Base-by-base conservation (phyloP, 2,113 vertebrate genomes). In the Glaucomys volans region DNA sequence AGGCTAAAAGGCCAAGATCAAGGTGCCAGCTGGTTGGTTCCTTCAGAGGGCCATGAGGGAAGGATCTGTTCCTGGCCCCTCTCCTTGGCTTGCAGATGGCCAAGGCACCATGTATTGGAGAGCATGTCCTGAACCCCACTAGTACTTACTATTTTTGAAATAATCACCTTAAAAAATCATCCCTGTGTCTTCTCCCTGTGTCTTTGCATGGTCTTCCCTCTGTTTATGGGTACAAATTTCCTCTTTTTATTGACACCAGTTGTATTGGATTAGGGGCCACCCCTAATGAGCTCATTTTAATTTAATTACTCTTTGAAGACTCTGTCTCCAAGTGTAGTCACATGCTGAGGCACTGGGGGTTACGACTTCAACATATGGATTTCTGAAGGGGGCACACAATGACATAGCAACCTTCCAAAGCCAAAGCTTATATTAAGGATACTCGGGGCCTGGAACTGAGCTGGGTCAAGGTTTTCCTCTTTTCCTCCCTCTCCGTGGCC, bases 101-200 rank as follows among this genome's bases (percentile, higher is more conserved):
- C 8, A 0, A 32, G 32, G 35, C 20, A 12, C 30, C 54, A 11
- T 22, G 24, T 20, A 42, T 32, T 57, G 22, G 13, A 7, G 37
- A 30, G 1, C 14, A 1, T 87, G 59, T n/a, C 59, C 62, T n/a
- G 22, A 35, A n/a, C 8, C 17, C n/a, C 30, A 54, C 37, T 37
- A 44, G 30, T 59, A n/a, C 40, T 67, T 3, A 22, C 87, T 66
- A 42, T 30, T 72, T 74, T 35, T 16, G 42, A 28, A 64, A 50
- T 52, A 72, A 16, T 74, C 16, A 50, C 32, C 42, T 89, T 97
- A 72, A 66, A 76, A 84, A 95, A 67, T 47, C 59, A 90, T 32
- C 74, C 75, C 30, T 5, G 0, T 10, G 17, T 81, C 52, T 72
- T 75, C 72, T 42, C 40, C 12, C 24, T 42, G 72, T 42, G 40